Evolutionary conservation across 2,797 vertebrate species (phyloP).

Genomic region (Sparus aurata): DNA sequence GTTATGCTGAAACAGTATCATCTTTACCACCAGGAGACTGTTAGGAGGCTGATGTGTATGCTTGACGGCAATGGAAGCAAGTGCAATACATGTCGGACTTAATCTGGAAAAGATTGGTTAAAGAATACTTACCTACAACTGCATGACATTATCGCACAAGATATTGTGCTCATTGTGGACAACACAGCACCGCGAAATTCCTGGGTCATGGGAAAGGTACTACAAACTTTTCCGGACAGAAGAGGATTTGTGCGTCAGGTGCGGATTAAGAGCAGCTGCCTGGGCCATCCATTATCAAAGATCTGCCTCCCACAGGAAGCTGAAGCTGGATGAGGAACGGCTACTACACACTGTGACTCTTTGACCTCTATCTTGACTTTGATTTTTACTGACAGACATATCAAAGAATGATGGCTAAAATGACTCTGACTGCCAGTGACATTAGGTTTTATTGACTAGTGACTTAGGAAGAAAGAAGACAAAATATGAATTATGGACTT

Average conservation of each 20-base stretch:
- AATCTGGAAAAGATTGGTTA: neutral
- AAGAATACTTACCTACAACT: neutral
- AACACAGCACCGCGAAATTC: neutral
- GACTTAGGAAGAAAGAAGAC: too few species aligned
- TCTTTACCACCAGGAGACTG: neutral
- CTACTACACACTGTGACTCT: neutral
- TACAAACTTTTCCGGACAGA: conserved; percentile 10
- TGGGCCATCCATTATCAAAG: neutral
- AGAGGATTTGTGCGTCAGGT: conserved; percentile 7
- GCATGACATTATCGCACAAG: neutral
- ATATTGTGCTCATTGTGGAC: neutral
- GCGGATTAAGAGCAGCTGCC: neutral
- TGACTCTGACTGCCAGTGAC: too few species aligned
- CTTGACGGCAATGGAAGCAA: too few species aligned
- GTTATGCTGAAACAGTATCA: neutral
- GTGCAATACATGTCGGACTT: too few species aligned
- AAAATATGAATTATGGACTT: too few species aligned
- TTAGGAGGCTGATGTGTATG: too few species aligned
- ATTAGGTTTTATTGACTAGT: too few species aligned
- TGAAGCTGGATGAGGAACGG: neutral
- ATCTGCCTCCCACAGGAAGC: neutral
- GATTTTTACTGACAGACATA: too few species aligned
- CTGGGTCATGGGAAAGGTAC: neutral
- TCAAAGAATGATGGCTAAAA: too few species aligned
- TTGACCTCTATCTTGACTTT: too few species aligned